Conservation (phyloP, 2,797 vertebrate species). For the Crax fasciolata region DNA sequence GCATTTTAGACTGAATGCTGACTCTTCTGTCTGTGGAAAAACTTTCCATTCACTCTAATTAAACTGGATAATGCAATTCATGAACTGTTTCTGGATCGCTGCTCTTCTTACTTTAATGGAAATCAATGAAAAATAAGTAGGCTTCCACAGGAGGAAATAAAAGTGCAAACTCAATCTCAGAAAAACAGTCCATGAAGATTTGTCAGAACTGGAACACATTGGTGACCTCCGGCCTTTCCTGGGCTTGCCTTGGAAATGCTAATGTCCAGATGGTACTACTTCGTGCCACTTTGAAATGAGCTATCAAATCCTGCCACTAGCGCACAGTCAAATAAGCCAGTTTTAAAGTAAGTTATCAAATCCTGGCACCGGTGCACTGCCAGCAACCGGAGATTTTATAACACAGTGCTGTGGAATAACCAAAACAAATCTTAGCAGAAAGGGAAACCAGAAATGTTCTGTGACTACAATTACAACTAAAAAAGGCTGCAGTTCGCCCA, state of each 20-base stretch:
- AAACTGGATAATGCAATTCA: constrained; percentile 81
- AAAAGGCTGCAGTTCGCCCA: not conserved
- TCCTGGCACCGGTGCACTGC: not conserved
- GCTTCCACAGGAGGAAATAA: constrained; percentile 61
- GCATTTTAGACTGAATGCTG: constrained; percentile 61
- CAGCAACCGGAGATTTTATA: not conserved
- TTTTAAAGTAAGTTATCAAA: constrained; percentile 31
- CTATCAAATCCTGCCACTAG: constrained; percentile 10
- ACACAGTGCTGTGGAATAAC: not conserved
- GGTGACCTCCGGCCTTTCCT: not conserved
- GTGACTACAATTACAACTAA: not conserved
- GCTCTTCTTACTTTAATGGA: constrained; percentile 75
- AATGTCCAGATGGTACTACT: not conserved
- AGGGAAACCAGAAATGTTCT: not conserved
- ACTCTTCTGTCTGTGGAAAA: constrained; percentile 62
- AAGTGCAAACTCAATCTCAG: constrained; percentile 72
- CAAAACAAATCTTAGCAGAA: not conserved
- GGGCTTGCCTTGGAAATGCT: not conserved
- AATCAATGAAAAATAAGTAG: constrained; percentile 81
- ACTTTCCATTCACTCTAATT: constrained; percentile 80
- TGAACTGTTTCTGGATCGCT: constrained; percentile 78
- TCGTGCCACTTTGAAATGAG: not conserved
- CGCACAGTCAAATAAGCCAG: not conserved
- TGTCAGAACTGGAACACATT: not conserved
- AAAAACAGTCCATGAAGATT: constrained; percentile 65